Base-by-base conservation (phyloP, 2,888 invertebrate species). In the Trachelus iudaicus region DNA sequence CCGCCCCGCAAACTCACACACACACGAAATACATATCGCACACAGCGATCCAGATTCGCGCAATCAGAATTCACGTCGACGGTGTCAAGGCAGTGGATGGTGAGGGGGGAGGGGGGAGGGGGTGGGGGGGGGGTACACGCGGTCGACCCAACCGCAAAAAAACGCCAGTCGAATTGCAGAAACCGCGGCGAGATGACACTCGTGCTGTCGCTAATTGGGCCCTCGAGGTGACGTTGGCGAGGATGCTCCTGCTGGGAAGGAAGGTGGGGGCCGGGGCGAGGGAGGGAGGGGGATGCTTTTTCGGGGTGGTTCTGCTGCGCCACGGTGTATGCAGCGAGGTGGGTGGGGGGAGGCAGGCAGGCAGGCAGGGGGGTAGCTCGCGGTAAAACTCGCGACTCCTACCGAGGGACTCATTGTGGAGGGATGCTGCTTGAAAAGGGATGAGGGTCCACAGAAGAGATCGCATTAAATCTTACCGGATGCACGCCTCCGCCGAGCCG, bases 171-270 rank as follows among this genome's bases (percentile, higher is more conserved):
- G 85, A 89, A 88, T 89, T 30, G 89, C 87, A 88, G 89, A 90
- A 90, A 89, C 88, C 87, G 87, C 85, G 84, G 84, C 87, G 88
- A 89, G 89, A 90, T 90, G 90, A 90, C 90, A 91, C 90, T 90
- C 90, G 88, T 89, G 88, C 85, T 83, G 88, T 89, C 89, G 88
- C 91, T 91, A 91, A 91, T 91, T 91, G 91, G 91, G 89, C 91
- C 91, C 91, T 91, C 91, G 90, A 91, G 90, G 90, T 90, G 89
- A 89, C 88, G 87, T 88, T 74, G 77, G 77, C 73, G 76, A 80
- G 77, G 75, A 79, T 79, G 69, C 83, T 83, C 77, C 82, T 80
- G 76, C 77, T 71, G 71, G 78, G 79, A 76, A 35, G 82, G 84
- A 83, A 81, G 81, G 81, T 3, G 34, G 34, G 0, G 6, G 11